Evolutionary conservation across 2,888 invertebrate species (phyloP), one percentile per base, ranked within the genome.

Genomic region (Dolomedes plantarius): DNA sequence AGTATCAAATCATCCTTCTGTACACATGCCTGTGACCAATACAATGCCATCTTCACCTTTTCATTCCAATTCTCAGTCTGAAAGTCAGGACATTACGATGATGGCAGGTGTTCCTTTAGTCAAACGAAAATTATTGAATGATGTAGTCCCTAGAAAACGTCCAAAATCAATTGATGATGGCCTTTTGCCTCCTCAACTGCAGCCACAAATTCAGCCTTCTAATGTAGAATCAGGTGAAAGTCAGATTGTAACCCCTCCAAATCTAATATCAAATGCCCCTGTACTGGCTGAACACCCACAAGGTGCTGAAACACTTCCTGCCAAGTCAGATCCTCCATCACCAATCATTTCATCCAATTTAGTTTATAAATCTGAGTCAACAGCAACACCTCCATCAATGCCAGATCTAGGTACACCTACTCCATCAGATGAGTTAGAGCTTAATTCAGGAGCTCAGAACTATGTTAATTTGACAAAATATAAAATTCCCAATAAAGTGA

Each of bases 131-230:
- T 41, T 80, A 36, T 7, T 75, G 7, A 77, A 77, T 73, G 86
- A 85, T 64, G 77, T 79, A 50, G 29, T 27, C 27, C 50, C 69
- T 56, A 65, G 78, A 39, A 88, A 86, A 71, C 80, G 81, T 28
- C 86, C 65, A 39, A 88, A 81, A 39, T 80, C 77, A 9, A 74
- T 77, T 41, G 88, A 88, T 50, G 88, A 88, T 65, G 31, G 71
- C n/a, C 76, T 87, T 29, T 56, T 86, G 41, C 88, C 86, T 13
- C 88, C 87, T 29, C 86, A 88, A 19, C 71, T 88, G 13, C 82
- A 83, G 11, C 88, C 88, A 46, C 88, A 88, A 77, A 36, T 74
- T 27, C 86, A 81, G 27, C 65, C 73, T 41, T 32, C 81, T 36
- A n/a, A 13, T 32, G 13, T 69, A 13, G 79, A 86, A 32, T 3